Conservation (phyloP, 2,797 vertebrate species). For the Zalophus californianus region DNA sequence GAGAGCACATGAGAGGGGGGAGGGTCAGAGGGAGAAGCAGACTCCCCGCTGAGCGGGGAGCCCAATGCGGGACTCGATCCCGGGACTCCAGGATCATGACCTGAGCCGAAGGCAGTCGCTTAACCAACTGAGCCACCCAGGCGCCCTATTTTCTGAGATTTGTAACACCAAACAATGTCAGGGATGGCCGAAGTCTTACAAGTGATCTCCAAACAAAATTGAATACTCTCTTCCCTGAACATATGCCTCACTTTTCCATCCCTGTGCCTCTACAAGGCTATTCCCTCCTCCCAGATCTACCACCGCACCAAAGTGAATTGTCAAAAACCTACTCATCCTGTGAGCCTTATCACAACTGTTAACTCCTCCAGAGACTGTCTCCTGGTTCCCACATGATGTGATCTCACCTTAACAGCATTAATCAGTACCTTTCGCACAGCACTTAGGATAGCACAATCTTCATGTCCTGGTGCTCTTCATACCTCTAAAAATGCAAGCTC, state of each 20-base stretch:
- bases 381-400: neutral
- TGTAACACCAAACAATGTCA: slow-evolving; percentile 37
- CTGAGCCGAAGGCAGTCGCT: no score
- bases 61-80: no score
- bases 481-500: neutral
- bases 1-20: no score
- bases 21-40: no score
- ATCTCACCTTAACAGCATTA: neutral
- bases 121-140: no score
- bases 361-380: neutral
- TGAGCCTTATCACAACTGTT: neutral
- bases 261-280: neutral
- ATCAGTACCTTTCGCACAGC: neutral
- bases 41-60: no score
- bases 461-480: neutral
- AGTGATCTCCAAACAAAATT: neutral
- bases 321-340: neutral
- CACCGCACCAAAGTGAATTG: neutral
- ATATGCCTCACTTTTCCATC: neutral
- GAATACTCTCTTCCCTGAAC: neutral
- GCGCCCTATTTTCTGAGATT: neutral
- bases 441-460: neutral
- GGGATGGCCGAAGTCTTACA: neutral
- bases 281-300: neutral
- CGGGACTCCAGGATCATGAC: no score